A percentile compares a stretch with the other conserved stretches of the same genome.
phyloP scores from a whole-genome alignment of 2,888 invertebrate genomes.

The Spilosoma lubricipeda region DNA sequence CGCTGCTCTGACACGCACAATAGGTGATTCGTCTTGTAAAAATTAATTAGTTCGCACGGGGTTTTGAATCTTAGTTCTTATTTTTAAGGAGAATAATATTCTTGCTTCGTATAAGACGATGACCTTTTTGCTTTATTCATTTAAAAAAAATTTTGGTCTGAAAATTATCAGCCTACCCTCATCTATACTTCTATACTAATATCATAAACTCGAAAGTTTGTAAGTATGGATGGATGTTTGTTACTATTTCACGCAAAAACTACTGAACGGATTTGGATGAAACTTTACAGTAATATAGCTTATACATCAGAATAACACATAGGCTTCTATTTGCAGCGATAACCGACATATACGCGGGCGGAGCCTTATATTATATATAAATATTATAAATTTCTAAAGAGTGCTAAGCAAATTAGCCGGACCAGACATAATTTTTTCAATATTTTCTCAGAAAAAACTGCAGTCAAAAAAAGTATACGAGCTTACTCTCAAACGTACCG shows the following conservation, averaged over 20 bases:
- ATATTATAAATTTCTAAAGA: not conserved
- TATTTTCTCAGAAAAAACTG: not conserved
- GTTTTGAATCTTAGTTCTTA: slow-evolving; percentile 25
- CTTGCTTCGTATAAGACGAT: not conserved
- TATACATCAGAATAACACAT: no score
- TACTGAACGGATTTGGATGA: no score
- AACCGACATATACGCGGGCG: no score
- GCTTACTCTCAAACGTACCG: slow-evolving; percentile 5
- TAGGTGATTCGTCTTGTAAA: slow-evolving; percentile 66
- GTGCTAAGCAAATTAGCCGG: not conserved
- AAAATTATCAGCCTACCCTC: not conserved
- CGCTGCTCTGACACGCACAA: slow-evolving; percentile 67
- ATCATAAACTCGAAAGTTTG: no score
- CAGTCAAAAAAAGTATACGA: not conserved
- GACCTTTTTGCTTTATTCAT: not conserved
- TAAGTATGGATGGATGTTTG: no score
- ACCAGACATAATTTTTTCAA: not conserved
- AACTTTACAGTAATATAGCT: no score
- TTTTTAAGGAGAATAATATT: slow-evolving; percentile 40
- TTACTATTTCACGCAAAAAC: no score
- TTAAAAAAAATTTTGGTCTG: no score
- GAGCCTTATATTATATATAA: no score
- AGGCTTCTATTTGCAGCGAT: no score
- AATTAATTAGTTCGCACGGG: slow-evolving; percentile 71
- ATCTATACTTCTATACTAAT: no score